A percentile compares a stretch with the other conserved stretches of the same genome.
These are phyloP conservation scores for Tragelaphus oryx DNA, from an alignment of 2,797 vertebrate species.

Conservation along the genomic window DNA sequence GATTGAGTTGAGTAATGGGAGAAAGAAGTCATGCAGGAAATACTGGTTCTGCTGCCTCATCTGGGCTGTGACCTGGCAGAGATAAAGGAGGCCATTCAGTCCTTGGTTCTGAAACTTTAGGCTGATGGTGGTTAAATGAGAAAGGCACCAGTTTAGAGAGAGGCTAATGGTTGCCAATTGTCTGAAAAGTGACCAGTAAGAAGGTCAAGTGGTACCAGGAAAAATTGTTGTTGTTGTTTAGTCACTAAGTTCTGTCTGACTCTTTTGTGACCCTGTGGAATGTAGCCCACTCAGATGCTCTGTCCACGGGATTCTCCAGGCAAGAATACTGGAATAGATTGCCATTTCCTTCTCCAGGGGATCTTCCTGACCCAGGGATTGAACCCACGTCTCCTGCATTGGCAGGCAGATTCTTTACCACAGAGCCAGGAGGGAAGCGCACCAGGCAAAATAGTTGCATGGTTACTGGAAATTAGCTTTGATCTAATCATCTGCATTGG, in stretches of 20 bases:
- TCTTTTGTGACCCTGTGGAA: background rate
- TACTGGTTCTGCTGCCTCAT: slow-evolving; percentile 16
- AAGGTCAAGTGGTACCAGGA: background rate
- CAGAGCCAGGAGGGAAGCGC: background rate
- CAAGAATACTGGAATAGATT: background rate
- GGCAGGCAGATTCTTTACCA: background rate
- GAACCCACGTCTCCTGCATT: background rate
- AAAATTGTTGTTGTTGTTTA: background rate
- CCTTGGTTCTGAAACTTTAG: background rate
- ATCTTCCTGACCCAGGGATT: background rate
- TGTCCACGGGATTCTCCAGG: background rate
- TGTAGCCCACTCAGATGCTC: background rate
- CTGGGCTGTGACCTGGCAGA: slow-evolving; percentile 9
- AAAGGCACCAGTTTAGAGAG: background rate
- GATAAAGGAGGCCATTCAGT: slow-evolving; percentile 20
- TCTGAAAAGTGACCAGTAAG: background rate
- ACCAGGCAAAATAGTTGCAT: background rate
- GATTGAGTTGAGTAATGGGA: slow-evolving; percentile 38
- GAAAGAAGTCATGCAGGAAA: slow-evolving; percentile 44
- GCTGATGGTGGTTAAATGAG: background rate
- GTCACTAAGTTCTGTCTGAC: background rate
- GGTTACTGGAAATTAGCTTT: background rate
- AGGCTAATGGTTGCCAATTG: background rate
- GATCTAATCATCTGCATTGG: background rate
- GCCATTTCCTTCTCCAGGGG: background rate